A percentile compares a stretch with the other conserved stretches of the same genome.
Evolutionary conservation across 2,113 vertebrate genomes (phyloP).

Genomic region (Thymallus thymallus): DNA sequence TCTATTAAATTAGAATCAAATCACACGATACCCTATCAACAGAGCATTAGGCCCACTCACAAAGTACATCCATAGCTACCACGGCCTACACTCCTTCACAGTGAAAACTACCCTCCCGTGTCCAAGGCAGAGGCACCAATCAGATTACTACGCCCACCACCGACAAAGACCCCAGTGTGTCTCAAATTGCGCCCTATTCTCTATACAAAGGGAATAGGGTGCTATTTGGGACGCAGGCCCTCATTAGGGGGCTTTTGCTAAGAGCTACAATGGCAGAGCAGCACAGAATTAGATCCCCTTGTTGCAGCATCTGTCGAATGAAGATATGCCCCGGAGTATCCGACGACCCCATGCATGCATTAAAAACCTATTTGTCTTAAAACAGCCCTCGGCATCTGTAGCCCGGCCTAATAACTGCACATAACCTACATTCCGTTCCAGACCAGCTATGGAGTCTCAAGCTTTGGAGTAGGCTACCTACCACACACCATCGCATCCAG

Average conservation of each 20-base stretch:
- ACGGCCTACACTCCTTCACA: conserved; percentile 15
- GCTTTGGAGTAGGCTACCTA: conserved; percentile 5
- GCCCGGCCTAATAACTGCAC: conserved; percentile 40
- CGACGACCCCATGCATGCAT: conserved; percentile 50
- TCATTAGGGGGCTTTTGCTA: conserved; percentile 66
- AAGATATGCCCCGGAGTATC: conserved; percentile 32
- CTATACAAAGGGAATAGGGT: too few relatives aligned
- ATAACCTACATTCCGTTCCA: conserved; percentile 55
- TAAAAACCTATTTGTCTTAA: conserved; percentile 58
- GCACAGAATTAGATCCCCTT: conserved; percentile 23
- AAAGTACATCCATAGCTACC: not conserved
- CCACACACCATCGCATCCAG: conserved; percentile 26
- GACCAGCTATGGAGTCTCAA: not conserved
- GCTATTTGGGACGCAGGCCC: conserved; percentile 18
- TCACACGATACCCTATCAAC: too few relatives aligned
- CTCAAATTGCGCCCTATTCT: too few relatives aligned
- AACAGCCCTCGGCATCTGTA: conserved; percentile 43
- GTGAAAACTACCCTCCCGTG: conserved; percentile 51
- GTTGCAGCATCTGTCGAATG: conserved; percentile 60
- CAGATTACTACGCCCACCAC: conserved; percentile 61
- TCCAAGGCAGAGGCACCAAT: conserved; percentile 32
- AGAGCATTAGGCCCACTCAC: not conserved
- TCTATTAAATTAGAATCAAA: too few relatives aligned
- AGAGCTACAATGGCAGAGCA: conserved; percentile 58
- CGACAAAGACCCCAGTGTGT: conserved; percentile 55